These are phyloP conservation scores for Ameiurus melas DNA, from an alignment of 2,113 vertebrate genomes.

Conservation along the genomic window DNA sequence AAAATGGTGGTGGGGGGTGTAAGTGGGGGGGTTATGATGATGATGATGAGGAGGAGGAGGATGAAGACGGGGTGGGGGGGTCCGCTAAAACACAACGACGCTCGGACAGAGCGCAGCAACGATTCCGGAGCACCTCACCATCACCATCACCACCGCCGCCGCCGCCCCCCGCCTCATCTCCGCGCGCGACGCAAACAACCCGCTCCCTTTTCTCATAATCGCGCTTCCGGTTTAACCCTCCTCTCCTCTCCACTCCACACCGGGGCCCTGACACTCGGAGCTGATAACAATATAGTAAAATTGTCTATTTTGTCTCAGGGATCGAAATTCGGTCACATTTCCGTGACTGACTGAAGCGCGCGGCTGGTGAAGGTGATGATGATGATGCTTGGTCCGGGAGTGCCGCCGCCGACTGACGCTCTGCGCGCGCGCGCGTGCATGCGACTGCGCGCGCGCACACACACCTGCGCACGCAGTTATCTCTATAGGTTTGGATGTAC, in stretches of 20 bases:
- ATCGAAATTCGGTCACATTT: constrained; percentile 40
- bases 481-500: neutral
- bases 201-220: constrained; percentile 60
- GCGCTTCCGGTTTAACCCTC: constrained; percentile 24
- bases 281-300: neutral
- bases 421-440: constrained; percentile 1
- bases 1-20: neutral
- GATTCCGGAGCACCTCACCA: constrained; percentile 66
- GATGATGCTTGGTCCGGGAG: constrained; percentile 16
- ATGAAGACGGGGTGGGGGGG: neutral
- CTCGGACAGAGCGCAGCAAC: constrained; percentile 73
- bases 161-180: constrained; percentile 70
- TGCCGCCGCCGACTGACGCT: constrained; percentile 26
- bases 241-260: neutral
- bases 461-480: neutral
- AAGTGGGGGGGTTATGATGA: neutral
- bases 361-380: constrained; percentile 26
- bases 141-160: neutral
- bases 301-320: neutral
- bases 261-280: neutral
- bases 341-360: constrained; percentile 27
- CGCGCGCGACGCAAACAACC: constrained; percentile 52
- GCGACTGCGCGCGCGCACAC: neutral
- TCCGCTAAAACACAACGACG: constrained; percentile 66
- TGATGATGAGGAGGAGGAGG: neutral